Conservation (phyloP, 2,888 invertebrate species). For the Villa cingulata region DNA sequence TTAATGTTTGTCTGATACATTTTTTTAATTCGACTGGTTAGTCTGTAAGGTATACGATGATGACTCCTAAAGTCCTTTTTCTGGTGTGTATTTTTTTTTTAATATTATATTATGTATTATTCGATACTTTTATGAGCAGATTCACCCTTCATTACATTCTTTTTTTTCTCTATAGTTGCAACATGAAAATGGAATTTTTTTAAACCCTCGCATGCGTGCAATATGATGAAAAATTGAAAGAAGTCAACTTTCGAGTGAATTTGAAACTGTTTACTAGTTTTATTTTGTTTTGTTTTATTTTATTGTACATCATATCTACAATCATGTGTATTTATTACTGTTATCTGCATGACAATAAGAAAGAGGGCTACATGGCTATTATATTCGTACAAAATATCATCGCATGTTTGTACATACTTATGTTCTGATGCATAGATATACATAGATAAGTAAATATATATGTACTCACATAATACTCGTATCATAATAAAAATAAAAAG, state of each 20-base stretch:
- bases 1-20: constrained; percentile 3
- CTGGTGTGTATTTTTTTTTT: neutral
- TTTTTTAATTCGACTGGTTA: neutral
- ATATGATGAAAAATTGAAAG: neutral
- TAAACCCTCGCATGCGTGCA: neutral
- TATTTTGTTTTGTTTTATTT: no score
- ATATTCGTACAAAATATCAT: no score
- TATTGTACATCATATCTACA: no score
- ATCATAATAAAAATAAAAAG: neutral
- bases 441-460: no score
- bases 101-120: no score
- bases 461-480: neutral
- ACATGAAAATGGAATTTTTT: neutral
- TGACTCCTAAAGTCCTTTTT: neutral
- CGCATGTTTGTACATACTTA: no score
- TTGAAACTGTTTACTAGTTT: no score
- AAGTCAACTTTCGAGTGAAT: neutral
- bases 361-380: neutral
- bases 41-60: neutral
- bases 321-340: no score
- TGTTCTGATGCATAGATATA: no score
- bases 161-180: neutral
- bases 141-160: constrained; percentile 2
- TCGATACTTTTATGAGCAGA: neutral
- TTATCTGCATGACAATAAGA: no score